Evolutionary conservation across 2,113 vertebrate genomes (phyloP), one percentile per base, ranked within the genome.

Genomic region (Peucedramus taeniatus): DNA sequence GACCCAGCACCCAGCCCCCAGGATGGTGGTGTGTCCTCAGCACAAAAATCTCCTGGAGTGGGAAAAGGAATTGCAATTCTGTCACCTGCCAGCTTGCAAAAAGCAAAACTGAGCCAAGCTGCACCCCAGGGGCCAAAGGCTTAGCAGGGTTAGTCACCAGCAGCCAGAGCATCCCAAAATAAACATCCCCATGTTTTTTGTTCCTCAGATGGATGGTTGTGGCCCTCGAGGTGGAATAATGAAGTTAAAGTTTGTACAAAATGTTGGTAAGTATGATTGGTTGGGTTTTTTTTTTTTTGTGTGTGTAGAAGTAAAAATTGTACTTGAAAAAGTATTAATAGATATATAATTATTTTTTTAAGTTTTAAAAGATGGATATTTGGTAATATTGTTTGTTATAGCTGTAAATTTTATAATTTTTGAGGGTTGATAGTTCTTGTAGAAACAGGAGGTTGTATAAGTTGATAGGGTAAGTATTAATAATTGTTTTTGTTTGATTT

Each of bases 71-170:
- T 39, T 50, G 87, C 3, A 27, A 33, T 45, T 33, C 10, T 0
- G 4, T 57, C 91, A 96, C 93, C 94, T 93, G 81, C 87, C 87
- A 94, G 87, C 91, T 89, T 92, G 95, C 87, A 84, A 60, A 89
- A 86, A 71, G 8, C 44, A 50, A 83, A 87, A 79, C 21, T 37
- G 7, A 78, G 60, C 81, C 86, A 75, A 30, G 68, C 60, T 11
- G 11, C n/a, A n/a, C 82, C 76, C 69, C 0, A 2, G 0, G 64
- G 23, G 59, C 63, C 2, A 8, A 45, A 66, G 66, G 77, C 44
- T 78, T 42, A 40, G 76, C 0, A 3, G 37, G 18, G 44, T 94
- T 92, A 87, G 80, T 94, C 95, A 97, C 22, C 77, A 68, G 51
- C 0, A 5, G 79, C 39, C 1, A 2, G 83, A 70, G 69, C 64